Evolutionary conservation across 2,113 vertebrate genomes (phyloP).

Genomic region (Petaurus breviceps): DNA sequence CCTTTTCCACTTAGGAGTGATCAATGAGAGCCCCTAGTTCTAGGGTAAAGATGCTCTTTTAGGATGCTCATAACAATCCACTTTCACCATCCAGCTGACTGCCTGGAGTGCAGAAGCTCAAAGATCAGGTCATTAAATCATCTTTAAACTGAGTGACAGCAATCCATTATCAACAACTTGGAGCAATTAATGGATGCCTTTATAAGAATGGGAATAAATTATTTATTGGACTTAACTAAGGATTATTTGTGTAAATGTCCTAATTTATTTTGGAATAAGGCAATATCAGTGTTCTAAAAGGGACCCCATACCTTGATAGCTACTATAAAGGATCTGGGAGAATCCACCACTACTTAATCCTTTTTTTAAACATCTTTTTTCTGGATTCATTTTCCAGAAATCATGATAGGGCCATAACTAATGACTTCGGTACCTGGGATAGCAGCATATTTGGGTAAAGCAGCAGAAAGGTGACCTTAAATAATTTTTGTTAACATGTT

Average conservation of each 20-base stretch:
- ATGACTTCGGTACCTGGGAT: neutral
- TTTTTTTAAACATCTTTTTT: neutral
- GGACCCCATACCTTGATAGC: slow-evolving; percentile 8
- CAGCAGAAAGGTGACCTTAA: neutral
- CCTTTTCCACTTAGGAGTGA: neutral
- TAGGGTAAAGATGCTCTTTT: neutral
- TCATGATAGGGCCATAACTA: neutral
- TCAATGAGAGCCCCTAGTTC: neutral
- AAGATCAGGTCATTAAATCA: slow-evolving; percentile 28
- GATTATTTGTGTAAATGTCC: neutral
- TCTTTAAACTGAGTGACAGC: slow-evolving; percentile 24
- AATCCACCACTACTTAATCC: neutral
- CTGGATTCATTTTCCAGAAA: neutral
- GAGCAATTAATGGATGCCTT: slow-evolving; percentile 38
- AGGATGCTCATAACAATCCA: slow-evolving; percentile 24
- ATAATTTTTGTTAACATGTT: neutral
- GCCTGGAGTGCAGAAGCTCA: slow-evolving; percentile 8
- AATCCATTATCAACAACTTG: slow-evolving; percentile 42
- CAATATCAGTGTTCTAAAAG: slow-evolving; percentile 28
- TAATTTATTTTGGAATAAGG: neutral
- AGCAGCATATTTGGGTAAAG: neutral
- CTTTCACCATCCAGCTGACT: slow-evolving; percentile 25
- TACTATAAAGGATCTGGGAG: rapidly evolving
- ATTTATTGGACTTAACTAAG: slow-evolving; percentile 63
- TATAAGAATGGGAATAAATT: slow-evolving; percentile 29